Evolutionary conservation across 1,140 invertebrate species (phyloP).

Genomic region (Drosophila eugracilis): DNA sequence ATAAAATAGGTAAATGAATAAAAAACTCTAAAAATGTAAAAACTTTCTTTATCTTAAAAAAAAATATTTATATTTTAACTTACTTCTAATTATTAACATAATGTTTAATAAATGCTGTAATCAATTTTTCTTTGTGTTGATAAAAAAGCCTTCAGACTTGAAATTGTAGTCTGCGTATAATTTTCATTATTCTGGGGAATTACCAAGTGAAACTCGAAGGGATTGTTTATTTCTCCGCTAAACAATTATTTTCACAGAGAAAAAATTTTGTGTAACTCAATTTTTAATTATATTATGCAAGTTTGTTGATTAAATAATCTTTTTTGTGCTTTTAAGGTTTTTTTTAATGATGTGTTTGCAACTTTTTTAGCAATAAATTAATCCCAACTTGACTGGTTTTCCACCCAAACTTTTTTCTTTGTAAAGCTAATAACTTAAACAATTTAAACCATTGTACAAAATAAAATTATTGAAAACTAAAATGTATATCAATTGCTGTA

Average conservation of each 20-base stretch:
- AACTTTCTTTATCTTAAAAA: too few relatives aligned
- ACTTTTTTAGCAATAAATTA: neutral
- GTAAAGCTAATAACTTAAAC: neutral
- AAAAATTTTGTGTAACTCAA: neutral
- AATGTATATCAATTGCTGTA: too few relatives aligned
- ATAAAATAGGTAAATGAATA: too few relatives aligned
- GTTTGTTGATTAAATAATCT: conserved; percentile 6
- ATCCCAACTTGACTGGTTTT: neutral
- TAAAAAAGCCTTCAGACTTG: neutral
- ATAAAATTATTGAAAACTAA: too few relatives aligned
- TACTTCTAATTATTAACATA: too few relatives aligned
- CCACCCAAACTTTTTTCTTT: neutral
- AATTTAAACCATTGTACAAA: neutral
- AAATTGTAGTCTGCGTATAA: neutral
- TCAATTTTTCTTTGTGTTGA: too few relatives aligned
- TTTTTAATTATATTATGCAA: neutral
- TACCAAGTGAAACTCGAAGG: neutral
- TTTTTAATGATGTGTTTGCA: neutral
- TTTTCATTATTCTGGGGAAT: neutral
- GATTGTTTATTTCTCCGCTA: neutral
- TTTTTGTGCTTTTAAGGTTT: neutral
- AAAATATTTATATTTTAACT: too few relatives aligned
- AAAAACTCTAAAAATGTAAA: too few relatives aligned
- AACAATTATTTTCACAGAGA: neutral
- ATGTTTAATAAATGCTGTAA: too few relatives aligned